Conservation (phyloP, 2,888 invertebrate species). For the Acleris holmiana region DNA sequence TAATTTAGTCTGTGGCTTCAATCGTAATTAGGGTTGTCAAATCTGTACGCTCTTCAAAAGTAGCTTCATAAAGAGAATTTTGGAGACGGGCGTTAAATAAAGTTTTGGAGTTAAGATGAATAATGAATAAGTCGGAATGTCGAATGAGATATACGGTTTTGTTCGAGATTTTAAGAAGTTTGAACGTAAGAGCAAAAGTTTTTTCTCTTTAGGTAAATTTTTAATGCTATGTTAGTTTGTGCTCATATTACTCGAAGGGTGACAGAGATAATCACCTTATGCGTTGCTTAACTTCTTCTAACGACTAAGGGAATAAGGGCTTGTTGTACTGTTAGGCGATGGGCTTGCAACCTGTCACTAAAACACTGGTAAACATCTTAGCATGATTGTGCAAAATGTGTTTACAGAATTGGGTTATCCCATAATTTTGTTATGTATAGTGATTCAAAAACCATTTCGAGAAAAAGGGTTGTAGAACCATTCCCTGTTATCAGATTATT, state of each 20-base stretch:
- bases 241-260: background rate
- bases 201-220: conserved; percentile 12
- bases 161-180: conserved; percentile 16
- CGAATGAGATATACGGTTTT: conserved; percentile 34
- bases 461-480: too few relatives aligned
- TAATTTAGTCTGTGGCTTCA: conserved; percentile 17
- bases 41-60: conserved; percentile 24
- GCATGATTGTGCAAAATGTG: too few relatives aligned
- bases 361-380: too few relatives aligned
- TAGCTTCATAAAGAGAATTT: conserved; percentile 33
- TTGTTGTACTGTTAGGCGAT: too few relatives aligned
- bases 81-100: conserved; percentile 27
- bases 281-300: too few relatives aligned
- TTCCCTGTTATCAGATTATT: too few relatives aligned
- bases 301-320: too few relatives aligned
- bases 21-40: conserved; percentile 31
- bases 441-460: too few relatives aligned
- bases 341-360: too few relatives aligned
- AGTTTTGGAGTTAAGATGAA: conserved; percentile 32
- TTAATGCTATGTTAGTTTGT: conserved; percentile 4
- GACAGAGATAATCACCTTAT: too few relatives aligned
- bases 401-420: too few relatives aligned
- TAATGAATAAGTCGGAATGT: conserved; percentile 34
- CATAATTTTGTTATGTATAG: too few relatives aligned
- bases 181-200: conserved; percentile 16